Conservation (phyloP, 2,888 invertebrate species). For the Caenorhabditis sp. region DNA sequence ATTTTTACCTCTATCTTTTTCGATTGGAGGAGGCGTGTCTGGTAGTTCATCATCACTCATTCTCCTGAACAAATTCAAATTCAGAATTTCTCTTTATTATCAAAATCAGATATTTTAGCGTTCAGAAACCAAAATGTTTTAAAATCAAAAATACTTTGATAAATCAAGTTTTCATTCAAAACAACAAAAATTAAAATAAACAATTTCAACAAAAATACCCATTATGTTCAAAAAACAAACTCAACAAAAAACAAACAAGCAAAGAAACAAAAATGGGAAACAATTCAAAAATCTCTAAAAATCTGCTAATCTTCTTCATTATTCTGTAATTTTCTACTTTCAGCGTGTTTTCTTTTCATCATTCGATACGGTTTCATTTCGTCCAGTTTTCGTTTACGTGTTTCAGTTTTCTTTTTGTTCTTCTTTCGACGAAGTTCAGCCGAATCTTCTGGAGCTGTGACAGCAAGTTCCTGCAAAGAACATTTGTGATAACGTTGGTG, state of each 20-base stretch:
- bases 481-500: not conserved
- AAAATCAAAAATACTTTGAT: not conserved
- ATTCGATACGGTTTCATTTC: slow-evolving; percentile 58
- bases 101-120: not conserved
- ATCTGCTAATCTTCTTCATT: slow-evolving; percentile 37
- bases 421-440: slow-evolving; percentile 52
- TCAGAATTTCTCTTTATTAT: not conserved
- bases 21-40: slow-evolving; percentile 6
- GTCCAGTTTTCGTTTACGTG: slow-evolving; percentile 60
- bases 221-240: slow-evolving; percentile 9
- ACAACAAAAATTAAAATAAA: slow-evolving; percentile 19
- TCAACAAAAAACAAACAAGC: slow-evolving; percentile 13
- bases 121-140: not conserved
- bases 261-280: slow-evolving; percentile 3
- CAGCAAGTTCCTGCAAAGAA: slow-evolving; percentile 46
- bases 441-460: slow-evolving; percentile 53
- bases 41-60: slow-evolving; percentile 10
- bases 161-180: slow-evolving; percentile 10
- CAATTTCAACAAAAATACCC: not conserved
- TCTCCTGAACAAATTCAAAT: slow-evolving; percentile 14
- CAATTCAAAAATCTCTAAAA: not conserved
- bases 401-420: slow-evolving; percentile 54
- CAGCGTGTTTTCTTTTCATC: slow-evolving; percentile 47
- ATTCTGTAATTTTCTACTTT: slow-evolving; percentile 26
- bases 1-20: slow-evolving; percentile 2